Conservation (phyloP, 2,113 vertebrate genomes). For the Corythornis vintsioides region DNA sequence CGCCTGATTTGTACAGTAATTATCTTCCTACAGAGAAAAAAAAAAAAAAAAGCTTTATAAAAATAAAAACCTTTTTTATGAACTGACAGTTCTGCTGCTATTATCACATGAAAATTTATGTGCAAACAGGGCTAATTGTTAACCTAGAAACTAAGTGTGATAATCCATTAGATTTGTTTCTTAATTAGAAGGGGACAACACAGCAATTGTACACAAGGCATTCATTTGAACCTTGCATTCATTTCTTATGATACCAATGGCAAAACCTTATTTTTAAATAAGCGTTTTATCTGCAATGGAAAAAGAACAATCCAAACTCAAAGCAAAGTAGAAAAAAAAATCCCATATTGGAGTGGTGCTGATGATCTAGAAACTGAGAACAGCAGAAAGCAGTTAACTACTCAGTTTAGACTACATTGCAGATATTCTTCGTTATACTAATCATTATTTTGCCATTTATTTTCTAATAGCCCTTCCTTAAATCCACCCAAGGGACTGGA, state of each 20-base stretch:
- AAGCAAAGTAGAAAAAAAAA: background rate
- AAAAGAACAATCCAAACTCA: background rate
- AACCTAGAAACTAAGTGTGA: background rate
- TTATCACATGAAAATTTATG: background rate
- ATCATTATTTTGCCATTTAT: slow-evolving; percentile 17
- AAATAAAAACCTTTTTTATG: background rate
- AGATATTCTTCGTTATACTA: background rate
- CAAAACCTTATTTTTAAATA: background rate
- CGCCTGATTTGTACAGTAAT: background rate
- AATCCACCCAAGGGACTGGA: background rate
- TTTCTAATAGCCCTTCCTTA: background rate
- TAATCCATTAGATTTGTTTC: background rate
- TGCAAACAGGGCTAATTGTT: background rate
- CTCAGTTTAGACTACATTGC: background rate
- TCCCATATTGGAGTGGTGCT: background rate
- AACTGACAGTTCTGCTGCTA: background rate
- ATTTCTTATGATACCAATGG: background rate
- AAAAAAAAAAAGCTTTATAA: background rate
- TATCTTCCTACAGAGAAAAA: background rate
- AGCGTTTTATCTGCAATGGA: background rate
- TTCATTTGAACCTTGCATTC: background rate
- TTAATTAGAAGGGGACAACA: background rate
- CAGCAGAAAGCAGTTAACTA: background rate
- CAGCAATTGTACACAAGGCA: background rate
- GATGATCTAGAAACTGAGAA: background rate